Evolutionary conservation across 2,113 vertebrate genomes (phyloP).

Genomic region (Thymallus thymallus): DNA sequence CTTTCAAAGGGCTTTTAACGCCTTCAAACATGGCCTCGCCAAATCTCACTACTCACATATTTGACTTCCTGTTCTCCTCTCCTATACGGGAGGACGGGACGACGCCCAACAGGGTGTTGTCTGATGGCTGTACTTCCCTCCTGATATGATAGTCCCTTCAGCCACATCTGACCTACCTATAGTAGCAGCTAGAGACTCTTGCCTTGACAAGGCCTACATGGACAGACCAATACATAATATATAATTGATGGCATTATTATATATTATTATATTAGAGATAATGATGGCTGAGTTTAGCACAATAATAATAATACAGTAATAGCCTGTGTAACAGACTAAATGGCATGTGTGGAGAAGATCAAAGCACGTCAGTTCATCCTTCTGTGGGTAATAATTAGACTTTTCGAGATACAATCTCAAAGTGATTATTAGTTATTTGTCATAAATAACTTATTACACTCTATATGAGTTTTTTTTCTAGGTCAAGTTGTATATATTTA

Average conservation of each 20-base stretch:
- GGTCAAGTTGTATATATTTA: too few relatives aligned
- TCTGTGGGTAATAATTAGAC: too few relatives aligned
- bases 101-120: constrained; percentile 29
- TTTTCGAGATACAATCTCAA: too few relatives aligned
- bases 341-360: neutral
- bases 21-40: constrained; percentile 39
- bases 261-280: too few relatives aligned
- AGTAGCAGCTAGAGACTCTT: constrained; percentile 5
- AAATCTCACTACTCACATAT: constrained; percentile 61
- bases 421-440: too few relatives aligned
- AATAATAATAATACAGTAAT: too few relatives aligned
- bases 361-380: neutral
- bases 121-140: constrained; percentile 23
- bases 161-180: constrained; percentile 27
- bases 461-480: too few relatives aligned
- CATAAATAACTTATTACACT: too few relatives aligned
- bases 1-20: constrained; percentile 51
- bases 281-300: neutral
- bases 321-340: neutral
- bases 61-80: constrained; percentile 17
- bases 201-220: neutral
- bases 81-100: constrained; percentile 20
- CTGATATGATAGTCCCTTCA: constrained; percentile 17
- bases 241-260: too few relatives aligned
- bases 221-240: neutral